Base-by-base conservation (phyloP, 2,797 vertebrate species). In the Prunella strophiata region DNA sequence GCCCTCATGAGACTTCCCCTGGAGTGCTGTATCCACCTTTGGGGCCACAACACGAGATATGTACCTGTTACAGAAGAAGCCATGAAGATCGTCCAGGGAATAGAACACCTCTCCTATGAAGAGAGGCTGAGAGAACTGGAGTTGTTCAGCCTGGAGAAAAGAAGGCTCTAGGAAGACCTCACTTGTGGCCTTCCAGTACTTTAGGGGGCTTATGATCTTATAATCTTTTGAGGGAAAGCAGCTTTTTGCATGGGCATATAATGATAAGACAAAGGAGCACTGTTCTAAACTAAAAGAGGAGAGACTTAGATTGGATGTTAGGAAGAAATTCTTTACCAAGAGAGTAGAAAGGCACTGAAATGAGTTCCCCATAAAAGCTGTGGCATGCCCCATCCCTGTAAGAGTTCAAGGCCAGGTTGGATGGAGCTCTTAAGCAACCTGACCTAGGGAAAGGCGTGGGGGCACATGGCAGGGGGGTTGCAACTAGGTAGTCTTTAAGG, bases 181-280 rank as follows among this genome's bases (percentile, higher is more conserved):
- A 22, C n/a, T 4, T 52, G 29, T 59, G 32, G 25, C 11, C 17
- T 40, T 80, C 9, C 25, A 45, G 20, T 45, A 40, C 38, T 59
- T 59, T 34, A 67, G 52, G 18, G 10, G 7, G 8, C 5, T 40
- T 80, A 34, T 22, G 57, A 23, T 59, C 15, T 32, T 32, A 16
- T 5, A 30, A 30, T 54, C 9, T 42, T 70, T 55, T 77, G 17
- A 59, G 25, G 12, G 8, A 30, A 47, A 67, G 8, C 0, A 0
- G 4, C 10, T 59, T 73, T 73, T 88, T 59, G 42, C 8, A 16
- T 19, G 17, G 17, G 12, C 9, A 5, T 40, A 16, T 47, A 59
- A 38, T 11, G 20, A 21, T 34, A 47, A 21, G n/a, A 40, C 15
- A 67, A 67, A 73, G 25, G 9, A 11, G 0, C 8, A 45, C 16